Base-by-base conservation (phyloP, 2,888 invertebrate species). In the Drosophila flavopinicola region DNA sequence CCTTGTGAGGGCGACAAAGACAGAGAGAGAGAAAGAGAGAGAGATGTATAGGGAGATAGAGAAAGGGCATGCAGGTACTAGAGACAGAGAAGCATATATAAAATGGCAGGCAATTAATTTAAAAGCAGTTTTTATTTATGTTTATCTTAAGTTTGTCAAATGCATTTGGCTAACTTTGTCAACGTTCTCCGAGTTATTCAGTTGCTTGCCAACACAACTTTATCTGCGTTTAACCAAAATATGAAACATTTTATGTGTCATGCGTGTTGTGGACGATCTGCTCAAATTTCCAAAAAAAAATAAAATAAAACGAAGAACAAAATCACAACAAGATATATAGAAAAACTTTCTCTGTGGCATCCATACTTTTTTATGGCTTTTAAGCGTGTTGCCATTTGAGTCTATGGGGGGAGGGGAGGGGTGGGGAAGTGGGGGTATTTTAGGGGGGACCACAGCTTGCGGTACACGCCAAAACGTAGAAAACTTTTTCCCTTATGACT, bases 401-500 rank as follows among this genome's bases (percentile, higher is more conserved):
- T n/a, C n/a, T n/a, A n/a, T n/a, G 1, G 44, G 37, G 15, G 13
- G 11, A 13, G 27, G 48, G 63, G 15, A n/a, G n/a, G n/a, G n/a
- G n/a, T n/a, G n/a, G n/a, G n/a, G n/a, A n/a, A n/a, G n/a, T n/a
- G n/a, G n/a, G n/a, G n/a, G n/a, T n/a, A n/a, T n/a, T 29, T 52
- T 29, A 25, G 45, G 38, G 57, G 29, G 45, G 38, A 57, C 41
- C 66, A 72, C 78, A 80, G 77, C 78, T 66, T 78, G 77, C 44
- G 53, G 42, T 44, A 57, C 45, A 52, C 9, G 44, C 58, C 66
- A 56, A 67, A 53, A 67, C 42, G 47, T 53, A 49, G 47, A 61
- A 63, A 82, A 82, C 64, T 82, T 82, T 84, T 72, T 85, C 80
- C 68, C 74, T 82, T 85, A 82, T 78, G 85, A 61, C 59, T 85